These are phyloP conservation scores for Drosophila mercatorum DNA, from an alignment of 2,888 invertebrate genomes.

Conservation along the genomic window DNA sequence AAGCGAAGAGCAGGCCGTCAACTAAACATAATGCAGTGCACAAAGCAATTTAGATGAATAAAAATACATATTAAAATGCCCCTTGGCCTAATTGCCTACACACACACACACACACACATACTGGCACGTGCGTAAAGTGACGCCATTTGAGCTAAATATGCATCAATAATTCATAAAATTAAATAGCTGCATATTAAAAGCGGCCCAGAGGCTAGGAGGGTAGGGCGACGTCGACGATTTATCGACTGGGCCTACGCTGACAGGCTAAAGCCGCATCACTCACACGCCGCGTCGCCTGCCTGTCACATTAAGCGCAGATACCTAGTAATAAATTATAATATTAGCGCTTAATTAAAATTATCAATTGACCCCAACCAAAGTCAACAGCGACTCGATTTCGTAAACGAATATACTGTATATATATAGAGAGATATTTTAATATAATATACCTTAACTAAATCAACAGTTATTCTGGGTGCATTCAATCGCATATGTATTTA, in stretches of 20 bases:
- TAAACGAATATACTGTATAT: neutral
- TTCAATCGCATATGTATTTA: constrained; percentile 24
- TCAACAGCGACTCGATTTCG: neutral
- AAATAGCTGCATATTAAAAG: constrained; percentile 63
- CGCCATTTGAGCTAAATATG: constrained; percentile 51
- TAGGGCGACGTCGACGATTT: constrained; percentile 15
- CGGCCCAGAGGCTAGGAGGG: constrained; percentile 1
- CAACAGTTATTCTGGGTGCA: constrained; percentile 34
- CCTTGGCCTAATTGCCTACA: constrained; percentile 58
- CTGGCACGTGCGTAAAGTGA: constrained; percentile 6
- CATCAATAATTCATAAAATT: constrained; percentile 77
- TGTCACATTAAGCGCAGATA: constrained; percentile 43
- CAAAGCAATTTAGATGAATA: constrained; percentile 26
- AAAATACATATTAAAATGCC: constrained; percentile 37
- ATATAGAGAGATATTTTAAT: neutral
- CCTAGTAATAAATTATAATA: constrained; percentile 73
- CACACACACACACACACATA: constrained; percentile 4
- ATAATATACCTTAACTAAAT: constrained; percentile 32
- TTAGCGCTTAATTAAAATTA: constrained; percentile 81
- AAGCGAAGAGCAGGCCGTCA: constrained; percentile 25
- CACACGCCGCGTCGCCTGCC: constrained; percentile 38
- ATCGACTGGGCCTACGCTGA: constrained; percentile 25
- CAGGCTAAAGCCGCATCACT: constrained; percentile 54
- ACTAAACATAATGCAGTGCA: constrained; percentile 32
- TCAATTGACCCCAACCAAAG: constrained; percentile 57